Conservation (phyloP, 2,888 invertebrate species). For the Standfussiana lucernea region DNA sequence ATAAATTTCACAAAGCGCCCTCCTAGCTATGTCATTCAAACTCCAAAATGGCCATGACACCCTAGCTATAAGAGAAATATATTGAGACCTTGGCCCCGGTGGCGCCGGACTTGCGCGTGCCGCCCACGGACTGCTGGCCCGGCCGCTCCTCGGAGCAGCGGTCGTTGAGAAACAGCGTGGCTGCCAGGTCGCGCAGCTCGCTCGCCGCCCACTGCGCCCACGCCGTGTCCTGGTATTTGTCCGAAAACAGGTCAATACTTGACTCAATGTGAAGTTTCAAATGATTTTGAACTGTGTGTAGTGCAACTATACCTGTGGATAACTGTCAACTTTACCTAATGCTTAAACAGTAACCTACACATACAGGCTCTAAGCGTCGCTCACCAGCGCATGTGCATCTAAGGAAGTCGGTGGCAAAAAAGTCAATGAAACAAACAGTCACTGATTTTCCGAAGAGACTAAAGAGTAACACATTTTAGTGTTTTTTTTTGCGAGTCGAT, state of each 20-base stretch:
- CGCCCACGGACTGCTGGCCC: slow-evolving; percentile 99
- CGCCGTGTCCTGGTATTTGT: slow-evolving; percentile 75
- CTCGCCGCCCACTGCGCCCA: slow-evolving; percentile 95
- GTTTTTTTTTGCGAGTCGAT: too few relatives aligned
- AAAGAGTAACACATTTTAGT: too few relatives aligned
- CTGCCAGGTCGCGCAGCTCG: slow-evolving; percentile 93
- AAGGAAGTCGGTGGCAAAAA: too few relatives aligned
- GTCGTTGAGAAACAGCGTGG: slow-evolving; percentile 97
- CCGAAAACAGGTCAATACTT: neutral
- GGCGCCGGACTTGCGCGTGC: slow-evolving; percentile 97
- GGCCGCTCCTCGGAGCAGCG: slow-evolving; percentile 98
- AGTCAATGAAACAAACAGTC: too few relatives aligned
- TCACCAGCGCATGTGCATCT: neutral
- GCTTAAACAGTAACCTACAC: neutral
- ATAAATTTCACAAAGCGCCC: neutral
- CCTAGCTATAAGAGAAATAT: neutral
- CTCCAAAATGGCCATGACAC: neutral
- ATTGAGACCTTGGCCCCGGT: slow-evolving; percentile 95
- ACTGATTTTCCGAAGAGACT: too few relatives aligned
- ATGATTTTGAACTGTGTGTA: neutral
- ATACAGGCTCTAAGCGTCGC: neutral
- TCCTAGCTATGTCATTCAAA: neutral
- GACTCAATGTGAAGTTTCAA: neutral
- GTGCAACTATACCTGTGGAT: neutral
- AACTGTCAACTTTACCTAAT: neutral